These are phyloP conservation scores for Dryadula phaetusa DNA, from an alignment of 2,888 invertebrate species.

Conservation along the genomic window DNA sequence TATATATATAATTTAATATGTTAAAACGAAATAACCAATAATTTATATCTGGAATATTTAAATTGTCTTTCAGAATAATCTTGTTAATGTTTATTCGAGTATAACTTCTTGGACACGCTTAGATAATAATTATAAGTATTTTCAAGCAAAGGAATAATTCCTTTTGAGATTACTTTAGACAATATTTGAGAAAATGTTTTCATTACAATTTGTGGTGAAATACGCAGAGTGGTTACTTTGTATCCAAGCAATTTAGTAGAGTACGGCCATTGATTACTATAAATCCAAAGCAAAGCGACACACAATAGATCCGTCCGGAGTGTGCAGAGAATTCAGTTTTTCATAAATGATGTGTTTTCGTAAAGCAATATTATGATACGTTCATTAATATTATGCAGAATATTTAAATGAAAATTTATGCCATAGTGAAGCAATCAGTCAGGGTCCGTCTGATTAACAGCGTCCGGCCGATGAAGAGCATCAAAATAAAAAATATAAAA, in stretches of 20 bases:
- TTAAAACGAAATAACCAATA: background rate
- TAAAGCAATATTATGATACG: background rate
- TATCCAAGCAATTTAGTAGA: conserved; percentile 32
- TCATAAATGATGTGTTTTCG: background rate
- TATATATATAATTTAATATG: background rate
- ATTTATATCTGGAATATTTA: background rate
- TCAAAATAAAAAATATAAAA: no score
- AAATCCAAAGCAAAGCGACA: conserved; percentile 7
- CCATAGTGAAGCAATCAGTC: no score
- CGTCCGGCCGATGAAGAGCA: no score
- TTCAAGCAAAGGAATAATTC: background rate
- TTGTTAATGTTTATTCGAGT: conserved; percentile 5
- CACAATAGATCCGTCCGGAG: conserved; percentile 12
- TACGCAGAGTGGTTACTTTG: conserved; percentile 13
- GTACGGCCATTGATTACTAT: conserved; percentile 22
- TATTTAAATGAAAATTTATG: no score
- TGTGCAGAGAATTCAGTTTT: conserved; percentile 8
- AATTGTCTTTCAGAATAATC: background rate
- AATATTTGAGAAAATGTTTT: conserved; percentile 14
- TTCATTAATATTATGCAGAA: background rate
- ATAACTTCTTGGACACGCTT: background rate
- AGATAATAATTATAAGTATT: conserved; percentile 6
- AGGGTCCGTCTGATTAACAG: no score
- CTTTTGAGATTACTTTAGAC: background rate
- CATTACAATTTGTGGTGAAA: conserved; percentile 14